These are phyloP conservation scores for Poecilia velifera DNA, from an alignment of 2,797 vertebrate genomes.

Conservation along the genomic window DNA sequence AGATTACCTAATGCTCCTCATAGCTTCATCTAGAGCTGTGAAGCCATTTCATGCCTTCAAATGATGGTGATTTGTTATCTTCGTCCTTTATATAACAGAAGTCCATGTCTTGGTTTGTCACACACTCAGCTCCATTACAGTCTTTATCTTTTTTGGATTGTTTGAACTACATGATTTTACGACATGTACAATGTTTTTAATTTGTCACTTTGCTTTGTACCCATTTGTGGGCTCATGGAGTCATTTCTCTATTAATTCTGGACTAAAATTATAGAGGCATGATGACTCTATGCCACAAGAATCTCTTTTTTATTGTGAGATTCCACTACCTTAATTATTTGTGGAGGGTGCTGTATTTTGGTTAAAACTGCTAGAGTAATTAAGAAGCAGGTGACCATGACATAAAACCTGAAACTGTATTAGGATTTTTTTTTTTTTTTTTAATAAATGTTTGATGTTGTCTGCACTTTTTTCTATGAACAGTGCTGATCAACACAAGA, in stretches of 20 bases:
- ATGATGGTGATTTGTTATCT: constrained; percentile 30
- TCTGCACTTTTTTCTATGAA: not conserved
- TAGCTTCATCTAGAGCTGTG: constrained; percentile 17
- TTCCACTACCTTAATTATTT: not conserved
- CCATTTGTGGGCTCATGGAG: not conserved
- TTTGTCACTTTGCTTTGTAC: not conserved
- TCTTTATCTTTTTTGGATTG: constrained; percentile 13
- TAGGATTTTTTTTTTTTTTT: too few species aligned
- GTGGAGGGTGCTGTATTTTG: not conserved
- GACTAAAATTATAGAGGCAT: constrained; percentile 6
- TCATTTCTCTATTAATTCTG: constrained; percentile 2
- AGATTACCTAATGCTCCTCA: constrained; percentile 31
- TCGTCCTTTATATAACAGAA: constrained; percentile 5
- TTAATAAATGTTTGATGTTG: not conserved
- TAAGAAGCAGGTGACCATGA: not conserved
- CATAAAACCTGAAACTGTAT: not conserved
- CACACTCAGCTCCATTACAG: constrained; percentile 14
- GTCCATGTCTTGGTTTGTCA: constrained; percentile 10
- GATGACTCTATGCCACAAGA: not conserved
- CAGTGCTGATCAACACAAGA: not conserved
- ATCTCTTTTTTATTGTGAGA: not conserved
- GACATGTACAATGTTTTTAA: not conserved
- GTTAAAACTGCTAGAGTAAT: not conserved
- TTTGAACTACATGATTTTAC: not conserved
- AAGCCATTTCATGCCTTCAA: constrained; percentile 29